phyloP scores from a whole-genome alignment of 1,140 invertebrate species.

The Saccostrea cuccullata region DNA sequence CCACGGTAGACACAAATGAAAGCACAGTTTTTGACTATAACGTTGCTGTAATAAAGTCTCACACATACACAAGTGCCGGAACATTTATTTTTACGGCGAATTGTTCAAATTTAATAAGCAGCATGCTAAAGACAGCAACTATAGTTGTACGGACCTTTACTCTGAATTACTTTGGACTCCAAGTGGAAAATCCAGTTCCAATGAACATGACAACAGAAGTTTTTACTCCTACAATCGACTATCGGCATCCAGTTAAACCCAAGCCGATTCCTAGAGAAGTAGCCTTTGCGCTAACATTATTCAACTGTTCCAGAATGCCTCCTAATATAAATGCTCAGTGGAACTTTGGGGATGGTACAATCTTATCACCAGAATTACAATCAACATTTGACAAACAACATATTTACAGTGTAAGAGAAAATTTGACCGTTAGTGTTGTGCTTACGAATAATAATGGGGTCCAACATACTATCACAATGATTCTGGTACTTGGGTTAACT shows the following conservation, averaged over 20 bases:
- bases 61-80: conserved; percentile 32
- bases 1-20: conserved; percentile 10
- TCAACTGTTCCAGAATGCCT: conserved; percentile 39
- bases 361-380: not conserved
- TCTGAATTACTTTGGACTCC: conserved; percentile 23
- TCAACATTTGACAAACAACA: conserved; percentile 26
- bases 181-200: not conserved
- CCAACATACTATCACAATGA: not conserved
- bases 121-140: not conserved
- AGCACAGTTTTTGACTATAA: conserved; percentile 38
- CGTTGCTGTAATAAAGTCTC: not conserved
- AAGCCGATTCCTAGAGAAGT: conserved; percentile 13
- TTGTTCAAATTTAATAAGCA: conserved; percentile 48
- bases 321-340: conserved; percentile 46
- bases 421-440: conserved; percentile 20
- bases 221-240: not conserved
- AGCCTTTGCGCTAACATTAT: conserved; percentile 38
- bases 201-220: conserved; percentile 48
- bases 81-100: conserved; percentile 29
- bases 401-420: conserved; percentile 28
- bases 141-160: conserved; percentile 41
- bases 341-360: conserved; percentile 50
- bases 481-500: not conserved
- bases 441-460: not conserved
- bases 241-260: not conserved